These are phyloP conservation scores for Hippoglossus hippoglossus DNA, from an alignment of 2,797 vertebrate species.

Conservation along the genomic window DNA sequence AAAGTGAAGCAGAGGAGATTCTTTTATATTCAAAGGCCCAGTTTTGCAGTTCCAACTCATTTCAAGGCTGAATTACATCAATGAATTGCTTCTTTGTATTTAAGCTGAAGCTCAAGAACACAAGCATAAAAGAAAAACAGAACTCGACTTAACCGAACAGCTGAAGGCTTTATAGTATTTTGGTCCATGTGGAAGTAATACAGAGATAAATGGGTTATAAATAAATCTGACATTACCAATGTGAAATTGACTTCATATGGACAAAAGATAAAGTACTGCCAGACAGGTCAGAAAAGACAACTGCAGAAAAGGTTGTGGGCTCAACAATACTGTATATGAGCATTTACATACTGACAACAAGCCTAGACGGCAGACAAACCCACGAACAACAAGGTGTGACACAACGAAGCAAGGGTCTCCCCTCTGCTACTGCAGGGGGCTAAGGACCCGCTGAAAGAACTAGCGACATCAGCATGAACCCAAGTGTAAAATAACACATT, in stretches of 20 bases:
- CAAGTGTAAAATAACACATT: constrained; percentile 50
- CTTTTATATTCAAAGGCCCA: constrained; percentile 34
- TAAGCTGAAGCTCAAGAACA: constrained; percentile 1
- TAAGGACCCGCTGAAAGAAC: constrained; percentile 25
- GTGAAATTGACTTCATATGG: neutral
- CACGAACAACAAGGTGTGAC: constrained; percentile 79
- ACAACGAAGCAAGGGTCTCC: constrained; percentile 57
- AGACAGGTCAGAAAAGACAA: constrained; percentile 27
- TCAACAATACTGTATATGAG: constrained; percentile 39
- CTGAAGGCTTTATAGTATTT: neutral
- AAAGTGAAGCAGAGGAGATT: constrained; percentile 20
- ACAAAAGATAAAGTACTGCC: constrained; percentile 35
- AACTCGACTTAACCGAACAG: neutral
- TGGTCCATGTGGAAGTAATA: neutral
- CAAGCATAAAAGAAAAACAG: constrained; percentile 8
- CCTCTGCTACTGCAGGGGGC: constrained; percentile 43
- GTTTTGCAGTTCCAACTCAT: constrained; percentile 44
- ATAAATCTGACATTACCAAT: constrained; percentile 3
- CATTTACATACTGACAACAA: constrained; percentile 84
- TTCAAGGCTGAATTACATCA: constrained; percentile 40
- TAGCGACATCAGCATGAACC: constrained; percentile 46
- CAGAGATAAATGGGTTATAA: constrained; percentile 6
- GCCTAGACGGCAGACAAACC: constrained; percentile 78
- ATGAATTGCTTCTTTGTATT: neutral
- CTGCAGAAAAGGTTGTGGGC: constrained; percentile 39